A percentile compares a stretch with the other conserved stretches of the same genome.
Conservation (phyloP, 1,140 invertebrate genomes). For the Chironomus striatipennis region DNA sequence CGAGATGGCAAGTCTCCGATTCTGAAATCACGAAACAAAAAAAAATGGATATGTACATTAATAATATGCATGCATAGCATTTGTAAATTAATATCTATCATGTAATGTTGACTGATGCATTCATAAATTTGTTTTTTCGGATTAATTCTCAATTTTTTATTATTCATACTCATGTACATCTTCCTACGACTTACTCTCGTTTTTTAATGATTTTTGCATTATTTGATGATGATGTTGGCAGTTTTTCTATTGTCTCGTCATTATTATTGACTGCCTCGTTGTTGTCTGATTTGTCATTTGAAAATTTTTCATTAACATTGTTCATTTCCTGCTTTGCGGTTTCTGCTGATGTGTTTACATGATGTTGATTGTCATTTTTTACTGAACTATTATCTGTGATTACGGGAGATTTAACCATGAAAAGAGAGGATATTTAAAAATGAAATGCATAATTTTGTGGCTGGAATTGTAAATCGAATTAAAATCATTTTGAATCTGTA, state of each 20-base stretch:
- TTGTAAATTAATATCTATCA: neutral
- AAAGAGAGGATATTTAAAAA: no score
- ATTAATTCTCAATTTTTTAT: neutral
- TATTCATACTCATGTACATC: no score
- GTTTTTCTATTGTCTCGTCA: neutral
- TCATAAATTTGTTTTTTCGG: neutral
- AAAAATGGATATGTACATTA: neutral
- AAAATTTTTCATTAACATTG: conserved; percentile 21
- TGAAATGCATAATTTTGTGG: no score
- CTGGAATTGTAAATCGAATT: no score
- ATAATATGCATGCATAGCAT: neutral
- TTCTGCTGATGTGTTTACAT: conserved; percentile 9
- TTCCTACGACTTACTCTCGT: neutral
- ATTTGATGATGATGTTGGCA: neutral
- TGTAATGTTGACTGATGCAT: neutral
- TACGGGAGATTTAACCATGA: no score
- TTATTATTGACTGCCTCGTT: conserved; percentile 21
- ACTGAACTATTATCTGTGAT: neutral
- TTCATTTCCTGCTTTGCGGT: neutral
- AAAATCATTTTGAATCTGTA: no score
- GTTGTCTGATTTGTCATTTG: conserved; percentile 1
- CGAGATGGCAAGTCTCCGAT: neutral
- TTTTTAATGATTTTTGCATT: conserved; percentile 15
- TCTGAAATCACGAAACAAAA: neutral
- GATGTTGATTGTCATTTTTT: neutral